Evolutionary conservation across 2,888 invertebrate species (phyloP).

Genomic region (Patella pellucida): DNA sequence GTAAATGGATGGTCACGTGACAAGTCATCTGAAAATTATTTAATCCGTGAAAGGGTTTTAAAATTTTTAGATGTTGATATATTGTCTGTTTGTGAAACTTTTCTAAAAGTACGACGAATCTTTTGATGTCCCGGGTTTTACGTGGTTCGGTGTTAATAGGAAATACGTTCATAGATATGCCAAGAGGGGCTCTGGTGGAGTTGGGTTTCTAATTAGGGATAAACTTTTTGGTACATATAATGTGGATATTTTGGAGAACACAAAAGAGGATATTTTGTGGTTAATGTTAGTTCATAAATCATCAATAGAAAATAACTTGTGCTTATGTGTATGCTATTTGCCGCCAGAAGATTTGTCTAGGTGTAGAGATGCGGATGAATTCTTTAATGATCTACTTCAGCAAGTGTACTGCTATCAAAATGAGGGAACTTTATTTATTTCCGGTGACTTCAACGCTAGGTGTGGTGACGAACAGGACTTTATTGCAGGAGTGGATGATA

Average conservation of each 20-base stretch:
- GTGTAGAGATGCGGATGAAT: conserved; percentile 6
- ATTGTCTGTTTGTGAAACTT: conserved; percentile 16
- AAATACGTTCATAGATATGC: conserved; percentile 19
- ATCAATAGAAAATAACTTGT: neutral
- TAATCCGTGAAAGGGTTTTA: conserved; percentile 1
- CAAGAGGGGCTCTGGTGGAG: conserved; percentile 23
- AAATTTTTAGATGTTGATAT: conserved; percentile 4
- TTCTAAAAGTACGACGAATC: conserved; percentile 11
- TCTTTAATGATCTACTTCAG: neutral
- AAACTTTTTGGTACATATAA: conserved; percentile 12
- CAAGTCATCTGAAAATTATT: too few relatives aligned
- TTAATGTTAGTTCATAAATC: neutral
- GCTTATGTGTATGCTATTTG: neutral
- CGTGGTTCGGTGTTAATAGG: conserved; percentile 23
- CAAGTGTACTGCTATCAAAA: conserved; percentile 1
- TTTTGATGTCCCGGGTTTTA: conserved; percentile 14
- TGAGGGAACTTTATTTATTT: neutral
- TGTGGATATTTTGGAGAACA: neutral
- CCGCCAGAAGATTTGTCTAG: conserved; percentile 1
- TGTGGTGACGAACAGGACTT: conserved; percentile 1
- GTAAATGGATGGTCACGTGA: too few relatives aligned
- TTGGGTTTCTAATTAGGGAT: conserved; percentile 19
- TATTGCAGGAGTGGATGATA: neutral
- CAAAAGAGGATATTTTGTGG: neutral
- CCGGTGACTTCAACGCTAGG: neutral